Base-by-base conservation (phyloP, 2,113 vertebrate genomes). In the Nibea albiflora region DNA sequence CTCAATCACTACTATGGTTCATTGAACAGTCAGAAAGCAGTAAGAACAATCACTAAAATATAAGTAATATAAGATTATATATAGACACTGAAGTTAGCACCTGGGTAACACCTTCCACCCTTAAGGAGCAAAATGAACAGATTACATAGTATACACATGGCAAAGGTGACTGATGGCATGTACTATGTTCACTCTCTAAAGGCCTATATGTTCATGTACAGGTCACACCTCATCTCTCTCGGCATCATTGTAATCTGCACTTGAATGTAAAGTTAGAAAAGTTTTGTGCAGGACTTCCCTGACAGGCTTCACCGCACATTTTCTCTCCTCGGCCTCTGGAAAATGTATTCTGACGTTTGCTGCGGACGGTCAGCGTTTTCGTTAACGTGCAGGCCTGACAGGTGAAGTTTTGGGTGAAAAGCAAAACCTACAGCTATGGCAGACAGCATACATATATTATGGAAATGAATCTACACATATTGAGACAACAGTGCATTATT, bases 11-110 rank as follows among this genome's bases (percentile, higher is more conserved):
- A 28, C 60, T 4, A 39, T 54, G 9, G 22, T 42, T 66, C 4
- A 58, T 74, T 53, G 16, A 44, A 35, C 19, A n/a, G 39, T 26
- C 6, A 75, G 26, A 69, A 74, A 28, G 14, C n/a, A 49, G 39
- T 8, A 16, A 42, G 16, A 28, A 15, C 6, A 44, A 22, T 49
- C 20, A 35, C 5, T 9, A 4, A 9, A 16, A 64, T 53, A n/a
- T 56, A n/a, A n/a, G 15, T 54, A 22, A 54, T 56, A 14, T 56
- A 52, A 19, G 6, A 20, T 5, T 15, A 52, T 50, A 50, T 39
- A 47, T 39, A 39, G 31, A 8, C 2, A 24, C 1, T 44, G 56
- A 56, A 24, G 35, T 46, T 56, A 35, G 20, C 54, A 20, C 5
- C 17, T n/a, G 26, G 6, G 6, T 20, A 28, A 17, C 11, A 16